These are phyloP conservation scores for Dipus sagitta DNA, from an alignment of 2,797 vertebrate species.

Conservation along the genomic window DNA sequence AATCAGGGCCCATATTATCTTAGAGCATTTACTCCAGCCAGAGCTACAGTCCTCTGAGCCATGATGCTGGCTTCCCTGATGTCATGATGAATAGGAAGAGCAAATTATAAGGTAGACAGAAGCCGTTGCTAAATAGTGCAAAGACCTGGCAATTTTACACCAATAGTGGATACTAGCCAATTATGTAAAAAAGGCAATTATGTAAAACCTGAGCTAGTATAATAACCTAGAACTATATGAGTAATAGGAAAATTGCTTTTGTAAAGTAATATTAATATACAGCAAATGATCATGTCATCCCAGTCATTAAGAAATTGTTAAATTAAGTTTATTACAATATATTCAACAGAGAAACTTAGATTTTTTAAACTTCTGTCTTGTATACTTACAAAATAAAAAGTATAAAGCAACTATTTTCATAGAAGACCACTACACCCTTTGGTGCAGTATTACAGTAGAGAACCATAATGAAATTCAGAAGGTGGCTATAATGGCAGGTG, in stretches of 20 bases:
- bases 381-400: slow-evolving; percentile 52
- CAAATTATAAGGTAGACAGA: slow-evolving; percentile 2
- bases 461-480: neutral
- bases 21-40: neutral
- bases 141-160: neutral
- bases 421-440: no score
- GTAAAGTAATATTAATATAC: neutral
- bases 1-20: neutral
- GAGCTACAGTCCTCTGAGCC: neutral
- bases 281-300: slow-evolving; percentile 35
- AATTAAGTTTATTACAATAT: neutral
- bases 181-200: no score
- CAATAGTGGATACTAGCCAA: neutral
- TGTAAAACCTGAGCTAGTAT: slow-evolving; percentile 34
- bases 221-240: neutral
- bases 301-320: neutral
- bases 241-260: slow-evolving; percentile 1
- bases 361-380: slow-evolving; percentile 4
- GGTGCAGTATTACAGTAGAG: neutral
- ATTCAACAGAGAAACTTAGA: neutral
- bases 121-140: neutral
- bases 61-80: neutral
- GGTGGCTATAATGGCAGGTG: neutral
- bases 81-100: neutral
- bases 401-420: no score